phyloP scores from a whole-genome alignment of 2,113 vertebrate species.

The Syngnathus scovelli region DNA sequence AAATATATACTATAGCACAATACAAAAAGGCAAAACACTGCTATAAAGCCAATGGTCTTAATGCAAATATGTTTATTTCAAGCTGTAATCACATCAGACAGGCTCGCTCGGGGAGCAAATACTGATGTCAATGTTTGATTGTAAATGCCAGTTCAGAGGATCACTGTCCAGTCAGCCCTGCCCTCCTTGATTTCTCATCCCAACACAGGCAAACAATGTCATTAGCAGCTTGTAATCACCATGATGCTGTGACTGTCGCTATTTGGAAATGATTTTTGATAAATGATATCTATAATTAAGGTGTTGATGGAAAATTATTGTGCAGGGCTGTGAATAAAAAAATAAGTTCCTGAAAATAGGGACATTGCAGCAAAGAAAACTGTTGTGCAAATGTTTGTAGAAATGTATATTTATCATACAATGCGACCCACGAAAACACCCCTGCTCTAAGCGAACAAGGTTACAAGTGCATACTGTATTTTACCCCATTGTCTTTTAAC shows the following conservation, averaged over 20 bases:
- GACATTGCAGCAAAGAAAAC: neutral
- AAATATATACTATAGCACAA: neutral
- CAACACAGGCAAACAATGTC: slow-evolving; percentile 45
- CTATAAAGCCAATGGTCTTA: slow-evolving; percentile 30
- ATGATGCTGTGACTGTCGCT: slow-evolving; percentile 33
- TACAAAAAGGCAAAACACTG: slow-evolving; percentile 2
- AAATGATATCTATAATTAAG: slow-evolving; percentile 38
- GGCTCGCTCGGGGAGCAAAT: slow-evolving; percentile 57
- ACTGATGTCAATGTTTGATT: slow-evolving; percentile 72
- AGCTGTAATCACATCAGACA: slow-evolving; percentile 67
- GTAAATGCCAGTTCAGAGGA: slow-evolving; percentile 58
- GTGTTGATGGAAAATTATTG: slow-evolving; percentile 28
- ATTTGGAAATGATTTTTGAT: slow-evolving; percentile 47
- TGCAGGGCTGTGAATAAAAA: neutral
- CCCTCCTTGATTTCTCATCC: slow-evolving; percentile 39
- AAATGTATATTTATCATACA: neutral
- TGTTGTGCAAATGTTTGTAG: neutral
- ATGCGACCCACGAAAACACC: neutral
- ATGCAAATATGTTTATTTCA: slow-evolving; percentile 59
- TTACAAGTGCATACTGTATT: neutral
- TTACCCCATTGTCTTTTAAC: neutral
- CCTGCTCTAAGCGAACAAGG: no score
- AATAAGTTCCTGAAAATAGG: neutral
- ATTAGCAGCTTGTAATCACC: slow-evolving; percentile 46
- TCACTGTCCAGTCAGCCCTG: slow-evolving; percentile 33